These are phyloP conservation scores for Andrena cerasifolii DNA, from an alignment of 1,140 invertebrate species.

Conservation along the genomic window DNA sequence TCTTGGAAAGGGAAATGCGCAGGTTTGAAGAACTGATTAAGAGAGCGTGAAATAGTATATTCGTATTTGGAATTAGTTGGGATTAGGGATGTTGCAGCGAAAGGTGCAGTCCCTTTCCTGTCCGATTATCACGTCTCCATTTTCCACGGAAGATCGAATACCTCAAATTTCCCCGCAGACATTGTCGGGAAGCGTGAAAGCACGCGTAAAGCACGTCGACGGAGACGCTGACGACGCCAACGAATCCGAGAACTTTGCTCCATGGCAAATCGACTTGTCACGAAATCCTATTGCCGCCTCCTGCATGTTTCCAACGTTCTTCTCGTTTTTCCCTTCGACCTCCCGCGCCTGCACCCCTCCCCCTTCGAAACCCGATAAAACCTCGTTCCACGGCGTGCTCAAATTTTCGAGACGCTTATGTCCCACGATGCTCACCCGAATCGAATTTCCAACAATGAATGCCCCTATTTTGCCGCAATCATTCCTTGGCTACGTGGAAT, in stretches of 20 bases:
- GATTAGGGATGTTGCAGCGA: no score
- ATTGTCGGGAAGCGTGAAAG: constrained; percentile 39
- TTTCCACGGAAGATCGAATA: constrained; percentile 37
- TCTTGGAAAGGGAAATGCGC: no score
- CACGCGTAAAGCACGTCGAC: constrained; percentile 28
- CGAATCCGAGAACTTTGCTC: constrained; percentile 65
- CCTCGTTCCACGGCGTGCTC: constrained; percentile 51
- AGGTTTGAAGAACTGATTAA: no score
- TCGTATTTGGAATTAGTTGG: no score
- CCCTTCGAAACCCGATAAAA: constrained; percentile 58
- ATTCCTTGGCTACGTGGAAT: background rate
- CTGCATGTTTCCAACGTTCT: constrained; percentile 59
- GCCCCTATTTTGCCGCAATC: constrained; percentile 7
- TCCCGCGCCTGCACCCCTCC: no score
- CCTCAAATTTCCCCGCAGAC: constrained; percentile 23
- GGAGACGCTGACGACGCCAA: constrained; percentile 29
- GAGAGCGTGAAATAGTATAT: no score
- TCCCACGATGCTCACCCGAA: constrained; percentile 22
- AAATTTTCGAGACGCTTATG: constrained; percentile 51
- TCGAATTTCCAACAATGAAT: constrained; percentile 26
- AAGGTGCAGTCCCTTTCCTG: no score
- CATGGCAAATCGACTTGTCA: constrained; percentile 66
- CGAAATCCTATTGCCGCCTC: constrained; percentile 64
- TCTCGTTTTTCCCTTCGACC: constrained; percentile 23
- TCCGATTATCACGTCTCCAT: background rate